Base-by-base conservation (phyloP, 2,113 vertebrate genomes). In the Poecile atricapillus region DNA sequence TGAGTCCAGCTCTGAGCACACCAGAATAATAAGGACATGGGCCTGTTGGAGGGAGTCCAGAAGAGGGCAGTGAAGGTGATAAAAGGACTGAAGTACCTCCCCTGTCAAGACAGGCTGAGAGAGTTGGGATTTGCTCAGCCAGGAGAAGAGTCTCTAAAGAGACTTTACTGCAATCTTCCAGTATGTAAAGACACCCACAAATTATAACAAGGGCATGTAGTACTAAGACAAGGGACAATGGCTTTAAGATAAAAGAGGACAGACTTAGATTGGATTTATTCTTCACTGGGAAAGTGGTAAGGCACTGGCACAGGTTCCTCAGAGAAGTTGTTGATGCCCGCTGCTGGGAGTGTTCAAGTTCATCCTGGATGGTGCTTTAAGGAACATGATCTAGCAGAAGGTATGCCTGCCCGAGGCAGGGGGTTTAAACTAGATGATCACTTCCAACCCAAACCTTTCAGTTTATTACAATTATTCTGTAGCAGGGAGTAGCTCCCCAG, bases 141-240 rank as follows among this genome's bases (percentile, higher is more conserved):
- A 44, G 47, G 17, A 35, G 18, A 79, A 10, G 19, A 74, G 11
- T 41, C 4, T 69, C 10, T 37, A 21, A 12, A 50, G 31, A 69
- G 10, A 35, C 2, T 59, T 83, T 55, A 37, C 16, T 49, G 35
- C 10, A 35, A 43, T 27, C 8, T 49, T 43, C 14, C 49, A 35
- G 17, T 31, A 63, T 23, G 11, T n/a, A 75, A 50, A 68, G 41
- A 16, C 0, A 0, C 15, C 6, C 30, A 49, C 4, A 75, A 21
- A 14, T 39, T 56, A 30, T 44, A 28, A 39, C 10, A 63, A 44
- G 7, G 62, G 5, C 27, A 62, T 21, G 6, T n/a, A 62, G 47
- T 37, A 28, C 13, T 22, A 75, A 28, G 56, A 44, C 3, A 63
- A 49, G 10, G 33, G 28, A 7, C 11, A 37, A 18, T 21, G 24